Conservation (phyloP, 2,113 vertebrate genomes). For the Antechinus stuartii region DNA sequence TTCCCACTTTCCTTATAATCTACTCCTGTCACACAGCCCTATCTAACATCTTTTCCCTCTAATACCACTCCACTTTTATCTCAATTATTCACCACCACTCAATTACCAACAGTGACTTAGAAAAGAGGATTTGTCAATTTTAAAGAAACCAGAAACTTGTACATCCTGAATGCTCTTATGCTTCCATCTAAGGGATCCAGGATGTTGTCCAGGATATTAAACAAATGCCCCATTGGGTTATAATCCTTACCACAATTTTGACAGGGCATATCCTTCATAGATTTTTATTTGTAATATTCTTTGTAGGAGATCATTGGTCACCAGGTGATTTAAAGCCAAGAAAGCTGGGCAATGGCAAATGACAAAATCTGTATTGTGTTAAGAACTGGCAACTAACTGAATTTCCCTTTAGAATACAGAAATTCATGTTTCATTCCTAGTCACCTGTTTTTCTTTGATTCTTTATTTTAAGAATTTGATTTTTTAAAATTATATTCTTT, state of each 20-base stretch:
- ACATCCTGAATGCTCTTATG: neutral
- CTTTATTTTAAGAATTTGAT: neutral
- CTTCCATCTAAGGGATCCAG: neutral
- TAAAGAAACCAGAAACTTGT: neutral
- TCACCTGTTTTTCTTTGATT: conserved; percentile 22
- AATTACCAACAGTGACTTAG: neutral
- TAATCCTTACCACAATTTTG: neutral
- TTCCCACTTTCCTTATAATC: neutral
- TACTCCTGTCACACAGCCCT: neutral
- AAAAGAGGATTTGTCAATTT: neutral
- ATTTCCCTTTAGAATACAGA: neutral
- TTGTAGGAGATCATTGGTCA: conserved; percentile 10
- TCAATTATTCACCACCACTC: neutral
- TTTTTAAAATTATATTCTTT: conserved; percentile 24
- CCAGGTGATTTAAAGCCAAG: conserved; percentile 40
- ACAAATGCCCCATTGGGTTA: neutral
- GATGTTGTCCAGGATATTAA: neutral
- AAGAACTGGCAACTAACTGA: conserved; percentile 7
- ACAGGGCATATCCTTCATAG: neutral
- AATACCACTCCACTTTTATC: neutral
- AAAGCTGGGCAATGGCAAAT: conserved; percentile 45
- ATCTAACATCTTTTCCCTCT: neutral
- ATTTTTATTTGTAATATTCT: neutral
- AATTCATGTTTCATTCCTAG: conserved; percentile 19
- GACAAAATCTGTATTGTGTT: conserved; percentile 34